phyloP scores from a whole-genome alignment of 2,113 vertebrate genomes.

The Notothenia rossii region DNA sequence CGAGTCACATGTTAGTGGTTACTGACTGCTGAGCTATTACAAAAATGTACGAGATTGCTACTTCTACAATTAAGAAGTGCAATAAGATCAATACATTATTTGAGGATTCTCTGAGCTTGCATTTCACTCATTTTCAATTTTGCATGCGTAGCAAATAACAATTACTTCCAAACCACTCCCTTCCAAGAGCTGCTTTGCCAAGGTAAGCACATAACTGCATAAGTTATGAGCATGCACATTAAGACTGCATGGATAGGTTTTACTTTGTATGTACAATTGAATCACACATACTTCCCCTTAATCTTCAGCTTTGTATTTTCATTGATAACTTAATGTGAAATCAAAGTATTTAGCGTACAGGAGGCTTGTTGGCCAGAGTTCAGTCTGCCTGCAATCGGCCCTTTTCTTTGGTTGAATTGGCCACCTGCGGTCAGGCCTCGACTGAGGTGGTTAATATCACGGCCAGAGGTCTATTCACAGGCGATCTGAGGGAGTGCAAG shows the following conservation, averaged over 20 bases:
- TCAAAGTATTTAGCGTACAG: constrained; percentile 16
- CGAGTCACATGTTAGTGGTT: background rate
- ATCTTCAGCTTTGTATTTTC: background rate
- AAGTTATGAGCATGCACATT: background rate
- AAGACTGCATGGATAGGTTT: background rate
- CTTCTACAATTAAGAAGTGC: constrained; percentile 50
- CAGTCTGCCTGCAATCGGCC: constrained; percentile 31
- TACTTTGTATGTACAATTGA: constrained; percentile 8
- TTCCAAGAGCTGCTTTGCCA: constrained; percentile 43
- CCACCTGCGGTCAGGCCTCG: constrained; percentile 66
- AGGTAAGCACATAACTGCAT: constrained; percentile 58
- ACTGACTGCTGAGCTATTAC: constrained; percentile 24
- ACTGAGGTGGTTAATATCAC: constrained; percentile 48
- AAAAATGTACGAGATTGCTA: constrained; percentile 19
- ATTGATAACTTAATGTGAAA: constrained; percentile 1
- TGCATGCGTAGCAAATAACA: constrained; percentile 72
- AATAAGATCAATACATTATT: constrained; percentile 74
- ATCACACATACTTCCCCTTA: background rate
- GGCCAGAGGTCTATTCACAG: constrained; percentile 58
- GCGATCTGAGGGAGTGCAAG: constrained; percentile 52
- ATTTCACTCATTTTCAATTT: constrained; percentile 67
- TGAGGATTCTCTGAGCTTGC: constrained; percentile 65
- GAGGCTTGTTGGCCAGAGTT: constrained; percentile 17
- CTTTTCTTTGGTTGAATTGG: constrained; percentile 69
- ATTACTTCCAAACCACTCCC: constrained; percentile 3